Base-by-base conservation (phyloP, 2,113 vertebrate genomes). In the Euleptes europaea region DNA sequence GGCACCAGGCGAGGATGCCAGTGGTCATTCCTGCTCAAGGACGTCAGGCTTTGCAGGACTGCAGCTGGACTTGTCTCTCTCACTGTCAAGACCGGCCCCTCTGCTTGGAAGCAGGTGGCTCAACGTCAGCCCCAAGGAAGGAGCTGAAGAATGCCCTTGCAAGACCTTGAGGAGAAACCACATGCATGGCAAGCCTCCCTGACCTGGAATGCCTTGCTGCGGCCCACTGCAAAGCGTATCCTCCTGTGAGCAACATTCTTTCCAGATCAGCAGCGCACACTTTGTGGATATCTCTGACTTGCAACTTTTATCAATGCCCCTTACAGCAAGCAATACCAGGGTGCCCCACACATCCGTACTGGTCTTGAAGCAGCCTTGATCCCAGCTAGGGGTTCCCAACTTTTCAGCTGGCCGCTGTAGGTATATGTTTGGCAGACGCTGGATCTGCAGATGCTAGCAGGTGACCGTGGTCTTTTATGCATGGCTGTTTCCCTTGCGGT, bases 11-110 rank as follows among this genome's bases (percentile, higher is more conserved):
- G 44, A 19, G n/a, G 57, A 65, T 31, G 51, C 54, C 74, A 40
- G 12, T 19, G 15, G 15, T 67, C 75, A 66, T 72, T 78, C 74
- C 60, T 73, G 31, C 4, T 11, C 1, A 33, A 73, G 67, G 42
- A 40, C 13, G 67, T 51, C 80, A 2, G 51, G 40, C 33, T 11
- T 21, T 17, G 8, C 8, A 5, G 60, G 33, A 10, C 81, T 42
- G 42, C 75, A 87, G 81, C 80, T 83, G 80, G 86, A 73, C 54
- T 79, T 78, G 69, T 82, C 81, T 66, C 42, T 78, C 81, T 73
- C n/a, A n/a, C 40, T 77, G 57, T 78, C 54, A 83, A 19, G 65
- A 23, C 49, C 65, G 63, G 65, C 63, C n/a, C 49, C 19, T 71
- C 73, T 26, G 54, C 35, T 66, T n/a, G 21, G 17, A 79, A 78